Evolutionary conservation across 2,888 invertebrate genomes (phyloP).

Genomic region (Hydrotaea diabolus): DNA sequence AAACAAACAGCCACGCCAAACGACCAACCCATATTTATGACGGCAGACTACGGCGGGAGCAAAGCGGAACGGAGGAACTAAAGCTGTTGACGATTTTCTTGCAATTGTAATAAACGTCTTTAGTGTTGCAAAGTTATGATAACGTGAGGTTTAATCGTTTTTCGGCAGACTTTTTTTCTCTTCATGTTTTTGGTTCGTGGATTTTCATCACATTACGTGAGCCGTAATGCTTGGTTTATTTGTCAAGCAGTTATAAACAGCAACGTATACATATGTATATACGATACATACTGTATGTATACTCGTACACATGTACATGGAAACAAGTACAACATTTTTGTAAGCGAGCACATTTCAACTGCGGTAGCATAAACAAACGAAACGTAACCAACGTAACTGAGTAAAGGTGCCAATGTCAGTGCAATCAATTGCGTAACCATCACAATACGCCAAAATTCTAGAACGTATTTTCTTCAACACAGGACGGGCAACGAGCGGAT

Average conservation of each 20-base stretch:
- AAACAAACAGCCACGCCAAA: not conserved
- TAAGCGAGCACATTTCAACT: conserved; percentile 17
- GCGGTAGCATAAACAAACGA: not conserved
- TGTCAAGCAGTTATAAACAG: conserved; percentile 1
- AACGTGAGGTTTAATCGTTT: conserved; percentile 56
- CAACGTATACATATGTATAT: not conserved
- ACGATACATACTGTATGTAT: not conserved
- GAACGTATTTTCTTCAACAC: too few relatives aligned
- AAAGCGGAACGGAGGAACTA: not conserved
- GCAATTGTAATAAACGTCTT: conserved; percentile 36
- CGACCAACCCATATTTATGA: conserved; percentile 13
- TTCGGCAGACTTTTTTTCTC: conserved; percentile 3
- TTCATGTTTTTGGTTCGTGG: conserved; percentile 9
- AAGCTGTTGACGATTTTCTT: conserved; percentile 33
- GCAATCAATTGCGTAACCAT: conserved; percentile 23
- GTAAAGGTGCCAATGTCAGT: conserved; percentile 61
- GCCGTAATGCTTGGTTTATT: conserved; percentile 49
- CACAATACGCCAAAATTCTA: not conserved
- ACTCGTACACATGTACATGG: not conserved
- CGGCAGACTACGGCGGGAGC: not conserved
- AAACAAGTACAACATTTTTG: conserved; percentile 19
- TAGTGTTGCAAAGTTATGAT: conserved; percentile 50
- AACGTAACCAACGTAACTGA: not conserved
- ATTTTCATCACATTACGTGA: conserved; percentile 61
- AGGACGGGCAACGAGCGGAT: too few relatives aligned